Evolutionary conservation across 2,888 invertebrate genomes (phyloP).

Genomic region (Drosophila testacea): DNA sequence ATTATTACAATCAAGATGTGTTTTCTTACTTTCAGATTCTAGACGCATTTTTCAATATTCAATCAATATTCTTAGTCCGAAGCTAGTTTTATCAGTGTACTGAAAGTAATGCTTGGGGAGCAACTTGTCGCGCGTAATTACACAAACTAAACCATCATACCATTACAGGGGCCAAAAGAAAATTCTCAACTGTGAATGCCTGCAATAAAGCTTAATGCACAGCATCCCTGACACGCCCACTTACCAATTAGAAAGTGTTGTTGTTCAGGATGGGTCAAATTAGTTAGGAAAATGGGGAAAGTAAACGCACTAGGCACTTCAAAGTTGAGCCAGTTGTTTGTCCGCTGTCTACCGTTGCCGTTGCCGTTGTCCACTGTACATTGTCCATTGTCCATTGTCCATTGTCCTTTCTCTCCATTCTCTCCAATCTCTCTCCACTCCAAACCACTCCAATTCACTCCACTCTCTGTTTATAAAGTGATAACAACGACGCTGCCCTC

Average conservation of each 20-base stretch:
- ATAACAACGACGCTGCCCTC: constrained; percentile 30
- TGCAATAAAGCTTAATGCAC: constrained; percentile 64
- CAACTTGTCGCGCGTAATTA: constrained; percentile 74
- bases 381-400: not conserved
- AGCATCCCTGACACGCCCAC: constrained; percentile 20
- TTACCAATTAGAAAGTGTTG: constrained; percentile 54
- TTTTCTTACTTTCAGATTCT: no score
- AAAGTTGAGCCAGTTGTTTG: constrained; percentile 29
- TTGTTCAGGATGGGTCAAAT: constrained; percentile 11
- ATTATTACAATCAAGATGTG: no score
- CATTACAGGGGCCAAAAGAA: constrained; percentile 42
- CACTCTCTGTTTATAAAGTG: constrained; percentile 54
- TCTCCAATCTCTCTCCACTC: no score
- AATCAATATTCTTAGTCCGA: no score
- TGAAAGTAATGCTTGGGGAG: not conserved
- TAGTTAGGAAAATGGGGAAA: constrained; percentile 7
- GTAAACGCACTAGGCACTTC: constrained; percentile 26
- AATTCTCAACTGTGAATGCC: constrained; percentile 34
- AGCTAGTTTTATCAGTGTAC: no score
- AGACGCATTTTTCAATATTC: no score
- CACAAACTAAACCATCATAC: constrained; percentile 42
- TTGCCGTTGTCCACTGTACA: no score
- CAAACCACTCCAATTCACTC: no score
- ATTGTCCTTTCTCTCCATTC: constrained; percentile 22
- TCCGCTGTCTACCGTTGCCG: constrained; percentile 5